Evolutionary conservation across 2,888 invertebrate genomes (phyloP).

Genomic region (Tenthredo distinguenda): DNA sequence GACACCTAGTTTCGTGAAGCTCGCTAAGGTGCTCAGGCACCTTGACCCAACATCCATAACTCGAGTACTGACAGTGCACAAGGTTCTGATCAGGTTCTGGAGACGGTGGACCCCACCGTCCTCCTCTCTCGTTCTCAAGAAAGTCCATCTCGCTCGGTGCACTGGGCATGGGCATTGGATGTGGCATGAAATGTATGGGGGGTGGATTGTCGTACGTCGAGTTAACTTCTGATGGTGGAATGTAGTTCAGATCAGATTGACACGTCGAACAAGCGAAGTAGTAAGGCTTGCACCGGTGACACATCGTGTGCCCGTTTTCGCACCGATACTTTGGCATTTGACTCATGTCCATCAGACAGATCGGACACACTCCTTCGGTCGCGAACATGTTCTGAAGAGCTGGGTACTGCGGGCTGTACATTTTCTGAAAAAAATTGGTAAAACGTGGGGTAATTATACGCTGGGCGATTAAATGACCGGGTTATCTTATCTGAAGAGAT

Average conservation of each 20-base stretch:
- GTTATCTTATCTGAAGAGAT: too few relatives aligned
- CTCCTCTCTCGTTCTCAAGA: constrained; percentile 62
- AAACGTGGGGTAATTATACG: background rate
- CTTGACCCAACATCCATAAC: constrained; percentile 69
- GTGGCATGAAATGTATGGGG: constrained; percentile 64
- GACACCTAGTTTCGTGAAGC: constrained; percentile 70
- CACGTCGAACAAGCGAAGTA: constrained; percentile 71
- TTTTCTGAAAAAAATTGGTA: constrained; percentile 56
- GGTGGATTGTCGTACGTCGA: constrained; percentile 58
- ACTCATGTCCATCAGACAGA: constrained; percentile 71
- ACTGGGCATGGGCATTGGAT: constrained; percentile 51
- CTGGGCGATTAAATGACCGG: background rate
- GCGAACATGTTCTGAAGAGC: constrained; percentile 68
- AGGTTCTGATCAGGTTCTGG: constrained; percentile 64
- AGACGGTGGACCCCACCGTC: constrained; percentile 55
- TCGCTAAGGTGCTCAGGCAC: constrained; percentile 61
- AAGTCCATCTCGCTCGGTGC: constrained; percentile 58
- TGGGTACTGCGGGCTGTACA: constrained; percentile 69
- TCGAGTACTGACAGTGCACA: constrained; percentile 64
- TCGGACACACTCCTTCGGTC: constrained; percentile 69
- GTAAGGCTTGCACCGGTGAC: constrained; percentile 72
- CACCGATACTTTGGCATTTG: constrained; percentile 67
- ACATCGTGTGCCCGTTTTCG: constrained; percentile 67
- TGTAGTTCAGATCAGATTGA: constrained; percentile 61
- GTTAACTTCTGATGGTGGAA: constrained; percentile 56